These are phyloP conservation scores for Luperina testacea DNA, from an alignment of 2,888 invertebrate genomes.

Conservation along the genomic window DNA sequence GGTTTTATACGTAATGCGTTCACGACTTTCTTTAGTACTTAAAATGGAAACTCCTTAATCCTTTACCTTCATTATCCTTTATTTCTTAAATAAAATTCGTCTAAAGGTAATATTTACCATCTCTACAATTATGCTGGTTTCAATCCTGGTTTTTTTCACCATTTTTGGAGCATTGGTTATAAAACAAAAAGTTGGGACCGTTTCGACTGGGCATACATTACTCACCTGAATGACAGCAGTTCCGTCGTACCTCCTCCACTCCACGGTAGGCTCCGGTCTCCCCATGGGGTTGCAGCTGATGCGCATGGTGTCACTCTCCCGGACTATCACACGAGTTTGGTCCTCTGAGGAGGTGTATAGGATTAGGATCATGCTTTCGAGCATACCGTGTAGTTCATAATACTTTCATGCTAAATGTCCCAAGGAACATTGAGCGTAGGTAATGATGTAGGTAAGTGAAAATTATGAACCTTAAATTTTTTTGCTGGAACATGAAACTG, in stretches of 20 bases:
- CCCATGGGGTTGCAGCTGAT: slow-evolving; percentile 95
- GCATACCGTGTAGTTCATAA: no score
- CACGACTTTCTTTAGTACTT: background rate
- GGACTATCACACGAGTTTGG: slow-evolving; percentile 92
- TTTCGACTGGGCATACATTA: background rate
- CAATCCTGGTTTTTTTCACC: background rate
- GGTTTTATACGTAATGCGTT: background rate
- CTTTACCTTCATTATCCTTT: background rate
- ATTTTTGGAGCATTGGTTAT: background rate
- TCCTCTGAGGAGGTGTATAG: slow-evolving; percentile 77
- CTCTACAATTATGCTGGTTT: background rate
- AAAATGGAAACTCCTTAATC: no score
- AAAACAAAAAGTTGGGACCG: background rate
- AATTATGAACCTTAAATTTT: background rate
- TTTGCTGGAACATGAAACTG: background rate
- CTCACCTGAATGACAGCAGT: slow-evolving; percentile 85
- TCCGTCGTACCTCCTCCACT: slow-evolving; percentile 93
- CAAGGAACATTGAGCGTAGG: background rate
- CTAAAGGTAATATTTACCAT: no score
- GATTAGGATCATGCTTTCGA: background rate
- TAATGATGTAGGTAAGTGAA: background rate
- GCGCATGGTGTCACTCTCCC: slow-evolving; percentile 95
- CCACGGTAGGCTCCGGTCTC: slow-evolving; percentile 93
- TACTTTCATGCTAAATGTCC: background rate
- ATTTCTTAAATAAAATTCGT: background rate